Evolutionary conservation across 2,888 invertebrate species (phyloP), one percentile per base, ranked within the genome.

Genomic region (Cheiracanthium punctorium): DNA sequence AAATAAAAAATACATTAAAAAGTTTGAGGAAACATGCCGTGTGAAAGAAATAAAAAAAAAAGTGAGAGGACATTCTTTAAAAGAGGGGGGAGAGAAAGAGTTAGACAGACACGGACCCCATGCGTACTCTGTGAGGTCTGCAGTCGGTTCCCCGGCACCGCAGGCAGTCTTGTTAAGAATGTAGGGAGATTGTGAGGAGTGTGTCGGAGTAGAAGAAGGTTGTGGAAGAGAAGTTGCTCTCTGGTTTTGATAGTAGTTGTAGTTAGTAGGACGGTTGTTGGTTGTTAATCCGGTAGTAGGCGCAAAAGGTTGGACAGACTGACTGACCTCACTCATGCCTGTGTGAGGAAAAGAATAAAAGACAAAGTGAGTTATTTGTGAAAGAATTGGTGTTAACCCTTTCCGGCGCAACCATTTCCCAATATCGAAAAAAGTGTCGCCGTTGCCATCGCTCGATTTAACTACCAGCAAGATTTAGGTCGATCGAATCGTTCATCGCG

Each of bases 321-420:
- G 80, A 41, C 76, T 33, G 24, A 81, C 81, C 87, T 87, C 87
- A 73, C 87, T 87, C 87, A 87, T 77, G 87, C 87, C 87, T 87
- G 81, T 74, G 82, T 73, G 58, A 74, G 79, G 79, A 48, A 85
- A 64, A 41, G 76, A 82, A 58, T 24, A 48, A 74, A 58, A 74
- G 24, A 14, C 28, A 65, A 69, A 28, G 33, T 33, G 14, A 58
- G 58, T 58, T 58, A 58, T 48, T 48, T 48, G 43, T 17, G 43
- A 17, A 48, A 48, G 10, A 7, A 48, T 10, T 4, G 10, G 10
- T 48, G 37, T 37, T 37, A n/a, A n/a, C n/a, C n/a, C n/a, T n/a
- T n/a, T n/a, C n/a, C n/a, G n/a, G n/a, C n/a, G n/a, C n/a, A n/a
- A n/a, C n/a, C n/a, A n/a, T n/a, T n/a, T n/a, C n/a, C n/a, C n/a